Conservation (phyloP, 2,888 invertebrate species). For the Pollenia angustigena region DNA sequence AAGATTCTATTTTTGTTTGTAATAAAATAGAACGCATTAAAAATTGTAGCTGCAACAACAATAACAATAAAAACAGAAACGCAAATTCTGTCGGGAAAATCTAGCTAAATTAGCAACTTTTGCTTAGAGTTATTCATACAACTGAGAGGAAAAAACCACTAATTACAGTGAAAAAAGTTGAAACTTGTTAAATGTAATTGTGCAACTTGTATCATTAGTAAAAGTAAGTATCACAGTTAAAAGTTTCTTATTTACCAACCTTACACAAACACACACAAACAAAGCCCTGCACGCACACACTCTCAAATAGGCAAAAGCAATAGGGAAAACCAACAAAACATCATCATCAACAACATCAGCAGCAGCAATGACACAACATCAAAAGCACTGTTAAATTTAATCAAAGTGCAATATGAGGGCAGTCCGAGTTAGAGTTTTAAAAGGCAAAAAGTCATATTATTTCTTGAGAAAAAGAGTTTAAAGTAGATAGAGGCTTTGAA, state of each 20-base stretch:
- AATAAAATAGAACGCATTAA: constrained; percentile 13
- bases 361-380: constrained; percentile 29
- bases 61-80: not conserved
- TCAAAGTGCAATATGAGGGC: not conserved
- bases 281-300: not conserved
- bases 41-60: not conserved
- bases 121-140: constrained; percentile 29
- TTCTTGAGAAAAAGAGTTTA: not conserved
- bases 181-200: constrained; percentile 66
- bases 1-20: constrained; percentile 6
- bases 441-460: not conserved
- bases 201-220: constrained; percentile 66
- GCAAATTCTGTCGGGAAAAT: constrained; percentile 56
- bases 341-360: constrained; percentile 18
- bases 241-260: constrained; percentile 43
- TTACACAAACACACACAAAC: not conserved
- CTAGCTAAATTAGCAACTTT: constrained; percentile 69
- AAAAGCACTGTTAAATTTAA: constrained; percentile 26
- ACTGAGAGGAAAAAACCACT: constrained; percentile 50
- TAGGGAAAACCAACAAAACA: not conserved
- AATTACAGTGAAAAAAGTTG: constrained; percentile 58
- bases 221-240: constrained; percentile 57
- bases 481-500: no score
- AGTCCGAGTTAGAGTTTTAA: not conserved
- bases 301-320: not conserved